A percentile compares a stretch with the other conserved stretches of the same genome.
phyloP scores from a whole-genome alignment of 2,113 vertebrate species.

The Peromyscus leucopus region DNA sequence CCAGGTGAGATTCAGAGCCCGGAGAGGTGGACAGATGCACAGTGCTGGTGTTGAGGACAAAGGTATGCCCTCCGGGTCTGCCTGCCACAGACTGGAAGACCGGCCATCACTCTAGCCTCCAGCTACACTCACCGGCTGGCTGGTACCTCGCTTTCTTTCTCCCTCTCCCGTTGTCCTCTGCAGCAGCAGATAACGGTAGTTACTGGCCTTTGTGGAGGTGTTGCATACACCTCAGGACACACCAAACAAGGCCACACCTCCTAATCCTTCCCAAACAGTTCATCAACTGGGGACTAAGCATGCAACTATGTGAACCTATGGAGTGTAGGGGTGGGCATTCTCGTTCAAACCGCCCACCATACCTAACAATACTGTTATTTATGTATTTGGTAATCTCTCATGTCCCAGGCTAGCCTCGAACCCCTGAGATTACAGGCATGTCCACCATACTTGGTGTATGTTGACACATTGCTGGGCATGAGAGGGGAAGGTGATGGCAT shows the following conservation, averaged over 20 bases:
- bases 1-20: no score
- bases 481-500: rapidly evolving
- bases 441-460: neutral
- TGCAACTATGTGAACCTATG: neutral
- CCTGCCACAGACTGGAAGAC: neutral
- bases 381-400: neutral
- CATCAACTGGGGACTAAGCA: no score
- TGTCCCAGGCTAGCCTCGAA: neutral
- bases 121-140: neutral
- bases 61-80: neutral
- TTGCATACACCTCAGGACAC: rapidly evolving
- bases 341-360: neutral
- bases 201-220: rapidly evolving
- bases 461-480: rapidly evolving
- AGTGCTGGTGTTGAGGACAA: neutral
- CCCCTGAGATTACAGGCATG: neutral
- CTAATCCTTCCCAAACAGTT: no score
- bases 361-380: neutral
- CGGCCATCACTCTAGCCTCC: neutral
- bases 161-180: neutral
- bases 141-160: no score
- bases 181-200: neutral
- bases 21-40: neutral
- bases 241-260: no score
- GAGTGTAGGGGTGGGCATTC: rapidly evolving